Evolutionary conservation across 2,888 invertebrate species (phyloP).

Genomic region (Pheosia gnoma): DNA sequence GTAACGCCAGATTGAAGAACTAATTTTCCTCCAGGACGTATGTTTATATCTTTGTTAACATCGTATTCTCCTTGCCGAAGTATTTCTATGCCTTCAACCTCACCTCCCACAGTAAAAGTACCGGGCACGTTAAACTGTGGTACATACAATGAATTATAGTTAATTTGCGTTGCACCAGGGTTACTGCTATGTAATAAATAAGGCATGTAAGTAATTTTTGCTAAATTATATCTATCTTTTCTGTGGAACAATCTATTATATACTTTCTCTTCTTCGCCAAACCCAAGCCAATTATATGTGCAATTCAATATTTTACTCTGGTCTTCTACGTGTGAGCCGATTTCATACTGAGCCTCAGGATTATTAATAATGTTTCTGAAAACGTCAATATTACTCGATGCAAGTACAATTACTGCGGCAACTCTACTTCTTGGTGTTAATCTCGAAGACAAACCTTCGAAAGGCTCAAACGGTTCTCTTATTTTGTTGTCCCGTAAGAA

Average conservation of each 20-base stretch:
- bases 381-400: conserved; percentile 94
- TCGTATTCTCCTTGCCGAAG: conserved; percentile 93
- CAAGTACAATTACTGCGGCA: conserved; percentile 95
- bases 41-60: conserved; percentile 97
- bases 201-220: conserved; percentile 95
- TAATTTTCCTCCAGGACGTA: conserved; percentile 96
- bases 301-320: conserved; percentile 97
- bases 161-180: conserved; percentile 93
- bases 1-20: conserved; percentile 95
- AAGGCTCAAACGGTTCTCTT: conserved; percentile 91
- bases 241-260: conserved; percentile 91
- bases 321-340: conserved; percentile 97
- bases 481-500: conserved; percentile 94
- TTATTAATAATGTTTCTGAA: conserved; percentile 96
- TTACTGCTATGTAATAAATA: conserved; percentile 95
- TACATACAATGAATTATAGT: conserved; percentile 89
- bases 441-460: conserved; percentile 86
- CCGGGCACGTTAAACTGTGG: conserved; percentile 90
- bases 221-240: conserved; percentile 97
- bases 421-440: conserved; percentile 96
- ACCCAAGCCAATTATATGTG: conserved; percentile 97
- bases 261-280: conserved; percentile 88
- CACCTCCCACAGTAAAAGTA: conserved; percentile 92
- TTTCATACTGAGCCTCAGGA: conserved; percentile 95
- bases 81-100: conserved; percentile 95